Conservation (phyloP, 2,888 invertebrate genomes). For the Thera obeliscata region DNA sequence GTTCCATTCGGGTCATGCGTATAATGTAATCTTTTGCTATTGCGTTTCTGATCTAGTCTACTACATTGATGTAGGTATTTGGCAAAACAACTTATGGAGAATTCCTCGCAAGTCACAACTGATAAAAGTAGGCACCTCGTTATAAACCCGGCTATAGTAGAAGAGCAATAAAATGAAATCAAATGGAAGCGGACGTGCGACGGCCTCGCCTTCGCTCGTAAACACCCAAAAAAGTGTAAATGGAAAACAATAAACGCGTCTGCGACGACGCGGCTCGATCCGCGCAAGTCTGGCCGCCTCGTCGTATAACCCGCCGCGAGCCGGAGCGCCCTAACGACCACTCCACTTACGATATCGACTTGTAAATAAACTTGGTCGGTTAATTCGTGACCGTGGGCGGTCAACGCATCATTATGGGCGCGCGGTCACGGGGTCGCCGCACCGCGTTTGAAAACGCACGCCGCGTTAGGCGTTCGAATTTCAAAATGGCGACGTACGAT, state of each 20-base stretch:
- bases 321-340: constrained; percentile 49
- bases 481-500: constrained; percentile 62
- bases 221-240: constrained; percentile 78
- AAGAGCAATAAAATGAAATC: constrained; percentile 61
- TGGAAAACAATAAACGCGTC: constrained; percentile 78
- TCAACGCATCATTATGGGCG: constrained; percentile 78
- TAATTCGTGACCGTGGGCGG: constrained; percentile 76
- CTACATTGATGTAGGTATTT: constrained; percentile 39
- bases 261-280: constrained; percentile 53
- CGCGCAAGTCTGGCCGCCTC: constrained; percentile 56
- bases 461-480: constrained; percentile 51
- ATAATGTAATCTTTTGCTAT: constrained; percentile 40
- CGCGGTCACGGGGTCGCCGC: constrained; percentile 80
- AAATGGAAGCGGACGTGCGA: constrained; percentile 70
- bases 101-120: constrained; percentile 40
- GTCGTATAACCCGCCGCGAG: constrained; percentile 49
- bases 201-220: constrained; percentile 75
- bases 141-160: constrained; percentile 49
- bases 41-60: constrained; percentile 44
- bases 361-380: constrained; percentile 64
- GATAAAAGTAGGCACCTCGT: constrained; percentile 45
- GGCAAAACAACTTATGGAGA: constrained; percentile 37
- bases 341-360: constrained; percentile 45
- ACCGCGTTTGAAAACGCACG: constrained; percentile 60
- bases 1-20: constrained; percentile 47